Base-by-base conservation (phyloP, 2,113 vertebrate species). In the Thalassoma bifasciatum region DNA sequence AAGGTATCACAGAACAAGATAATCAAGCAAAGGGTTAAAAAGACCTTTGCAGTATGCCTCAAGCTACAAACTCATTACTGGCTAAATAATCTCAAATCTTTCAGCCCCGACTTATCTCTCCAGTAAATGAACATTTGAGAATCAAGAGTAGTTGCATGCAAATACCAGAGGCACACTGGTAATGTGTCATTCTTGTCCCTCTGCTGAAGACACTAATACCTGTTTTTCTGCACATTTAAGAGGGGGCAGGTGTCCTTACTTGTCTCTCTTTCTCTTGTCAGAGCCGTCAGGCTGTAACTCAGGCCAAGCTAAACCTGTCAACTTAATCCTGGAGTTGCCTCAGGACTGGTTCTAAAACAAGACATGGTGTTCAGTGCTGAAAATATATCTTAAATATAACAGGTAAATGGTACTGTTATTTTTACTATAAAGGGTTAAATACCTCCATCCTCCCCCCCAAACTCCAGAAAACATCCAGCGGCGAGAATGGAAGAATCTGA, bases 401-500 rank as follows among this genome's bases (percentile, higher is more conserved):
- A 56, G 12, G 37, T 65, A 8, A 64, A 17, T 59, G n/a, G n/a
- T 19, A 12, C 44, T 19, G 12, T n/a, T 34, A 56, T 44, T 65
- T 40, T 62, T 19, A 49, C 54, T 40, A 50, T 22, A 63, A 46
- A 10, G 12, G 38, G 38, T 40, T 40, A 40, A 22, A 62, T 36
- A 42, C 72, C 67, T 77, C 54, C 42, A 73, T 38, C 42, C 22
- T 70, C 68, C 52, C 21, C 21, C 46, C 58, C 36, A 17, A 81
- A 23, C 67, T 69, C 37, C 4, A 42, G 24, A 24, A 34, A 71
- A 79, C 46, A 38, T 67, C 37, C 46, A 59, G 65, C 69, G 61
- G 77, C 37, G 74, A 56, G 75, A 76, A 52, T 13, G 54, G 54
- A 79, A 85, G 26, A 52, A 75, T 74, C 61, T 76, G 52, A 50